Evolutionary conservation across 2,113 vertebrate genomes (phyloP), one percentile per base, ranked within the genome.

Genomic region (Anser brachyrhynchus): DNA sequence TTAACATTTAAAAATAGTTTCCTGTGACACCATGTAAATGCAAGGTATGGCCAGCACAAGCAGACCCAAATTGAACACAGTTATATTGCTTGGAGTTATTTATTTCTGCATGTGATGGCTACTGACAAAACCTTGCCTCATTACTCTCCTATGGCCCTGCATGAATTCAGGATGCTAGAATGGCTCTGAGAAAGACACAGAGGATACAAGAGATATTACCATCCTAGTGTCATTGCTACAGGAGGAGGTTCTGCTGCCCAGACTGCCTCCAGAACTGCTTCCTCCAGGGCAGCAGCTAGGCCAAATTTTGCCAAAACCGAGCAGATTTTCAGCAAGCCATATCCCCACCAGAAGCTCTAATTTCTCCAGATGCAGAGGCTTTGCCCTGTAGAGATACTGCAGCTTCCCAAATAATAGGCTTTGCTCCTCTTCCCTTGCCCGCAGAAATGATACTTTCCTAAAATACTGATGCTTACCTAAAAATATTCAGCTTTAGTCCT

Each of bases 1-100:
- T 89, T 91, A 91, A 85, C 81, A 44, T 87, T 90, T 92, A 72
- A 85, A 83, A 91, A 52, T 25, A 78, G 35, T 70, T 94, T 85
- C 71, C 71, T 2, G 3, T 52, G 31, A 44, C 57, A 83, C 62
- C 44, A 8, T 26, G 19, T 87, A 89, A 95, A 87, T 44, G 73
- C 7, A 35, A 89, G 64, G 84, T 59, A 87, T 43, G 71, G 54
- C 26, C 84, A 83, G 62, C 54, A 54, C 67, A 80, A 58, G 58
- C 65, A 76, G 78, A 69, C 11, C 84, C 66, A 76, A 87, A 85
- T 0, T 79, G 74, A 85, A 58, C n/a, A 26, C 75, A 52, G 62
- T 84, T 93, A 13, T 5, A 26, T 29, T 64, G 52, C 79, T 93
- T 58, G 33, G 65, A 92, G 64, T 84, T 81, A 77, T 55, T 92